A percentile compares a stretch with the other conserved stretches of the same genome.
Conservation (phyloP, 2,888 invertebrate species). For the Marasmarcha lunaedactyla region DNA sequence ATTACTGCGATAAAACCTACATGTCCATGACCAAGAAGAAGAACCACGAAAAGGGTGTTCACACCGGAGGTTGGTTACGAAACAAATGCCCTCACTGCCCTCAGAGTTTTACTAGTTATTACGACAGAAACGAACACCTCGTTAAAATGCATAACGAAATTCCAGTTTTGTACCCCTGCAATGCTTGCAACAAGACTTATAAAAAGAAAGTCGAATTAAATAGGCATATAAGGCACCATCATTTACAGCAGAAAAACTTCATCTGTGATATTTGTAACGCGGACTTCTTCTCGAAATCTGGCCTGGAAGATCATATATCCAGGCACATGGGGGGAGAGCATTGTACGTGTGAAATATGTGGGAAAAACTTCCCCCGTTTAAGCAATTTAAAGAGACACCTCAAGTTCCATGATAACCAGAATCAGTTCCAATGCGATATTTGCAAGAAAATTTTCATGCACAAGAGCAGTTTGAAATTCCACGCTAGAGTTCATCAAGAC, state of each 20-base stretch:
- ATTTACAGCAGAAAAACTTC: constrained; percentile 49
- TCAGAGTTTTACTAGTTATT: constrained; percentile 54
- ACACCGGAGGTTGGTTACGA: constrained; percentile 54
- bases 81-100: constrained; percentile 62
- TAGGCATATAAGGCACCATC: constrained; percentile 55
- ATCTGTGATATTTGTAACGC: constrained; percentile 54
- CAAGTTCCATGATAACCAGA: constrained; percentile 43
- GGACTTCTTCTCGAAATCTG: constrained; percentile 55
- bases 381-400: constrained; percentile 50
- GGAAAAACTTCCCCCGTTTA: constrained; percentile 37
- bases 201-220: constrained; percentile 58
- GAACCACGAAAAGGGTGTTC: constrained; percentile 58
- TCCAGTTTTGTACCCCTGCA: constrained; percentile 46
- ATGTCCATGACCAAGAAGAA: constrained; percentile 57
- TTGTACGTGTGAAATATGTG: constrained; percentile 45
- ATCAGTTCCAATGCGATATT: constrained; percentile 48
- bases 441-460: constrained; percentile 56
- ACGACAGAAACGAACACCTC: constrained; percentile 52
- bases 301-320: constrained; percentile 43
- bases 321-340: constrained; percentile 41
- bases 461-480: constrained; percentile 53
- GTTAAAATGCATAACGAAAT: constrained; percentile 46
- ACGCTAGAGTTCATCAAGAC: constrained; percentile 50
- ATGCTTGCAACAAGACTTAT: constrained; percentile 54
- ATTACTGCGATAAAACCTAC: constrained; percentile 63